Evolutionary conservation across 1,140 invertebrate genomes (phyloP), one percentile per base, ranked within the genome.

Genomic region (Limonius californicus): DNA sequence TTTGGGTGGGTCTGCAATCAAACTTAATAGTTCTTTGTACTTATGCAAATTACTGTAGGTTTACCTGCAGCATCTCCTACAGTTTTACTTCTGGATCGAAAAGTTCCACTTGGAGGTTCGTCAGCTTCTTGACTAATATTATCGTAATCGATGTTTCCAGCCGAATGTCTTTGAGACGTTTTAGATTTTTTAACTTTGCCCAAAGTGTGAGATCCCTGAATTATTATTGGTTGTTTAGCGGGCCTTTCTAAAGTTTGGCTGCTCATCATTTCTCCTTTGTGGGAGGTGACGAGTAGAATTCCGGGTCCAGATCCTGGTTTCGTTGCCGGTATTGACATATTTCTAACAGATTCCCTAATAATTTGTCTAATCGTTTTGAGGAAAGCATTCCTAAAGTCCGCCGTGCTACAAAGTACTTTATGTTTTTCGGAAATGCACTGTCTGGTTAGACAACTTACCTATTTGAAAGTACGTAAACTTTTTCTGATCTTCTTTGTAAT

Each of bases 401-500:
- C 88, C 21, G 95, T 96, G 77, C 94, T 96, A 77, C 7, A 39
- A 39, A 39, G 2, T n/a, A n/a, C n/a, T n/a, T n/a, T n/a, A n/a
- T n/a, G n/a, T n/a, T n/a, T n/a, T n/a, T n/a, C n/a, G n/a, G n/a
- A n/a, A n/a, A n/a, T n/a, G n/a, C n/a, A n/a, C n/a, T n/a, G n/a
- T n/a, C n/a, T n/a, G n/a, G n/a, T n/a, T n/a, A n/a, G n/a, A n/a
- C n/a, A 2, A 19, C 70, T 74, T 75, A 94, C 91, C 91, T 94
- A 81, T 97, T 98, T 8, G 94, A 96, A 63, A 98, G 84, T 66
- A 97, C 93, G 76, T 98, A 98, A 63, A 97, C 89, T 81, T 97
- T 97, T 79, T 98, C 95, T 12, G 94, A 95, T 67, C 95, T 85
- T 60, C 94, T 86, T 74, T 97, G 93, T 59, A 94, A 83, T 78